These are phyloP conservation scores for Phalacrocorax pelagicus DNA, from an alignment of 2,113 vertebrate genomes.

Conservation along the genomic window DNA sequence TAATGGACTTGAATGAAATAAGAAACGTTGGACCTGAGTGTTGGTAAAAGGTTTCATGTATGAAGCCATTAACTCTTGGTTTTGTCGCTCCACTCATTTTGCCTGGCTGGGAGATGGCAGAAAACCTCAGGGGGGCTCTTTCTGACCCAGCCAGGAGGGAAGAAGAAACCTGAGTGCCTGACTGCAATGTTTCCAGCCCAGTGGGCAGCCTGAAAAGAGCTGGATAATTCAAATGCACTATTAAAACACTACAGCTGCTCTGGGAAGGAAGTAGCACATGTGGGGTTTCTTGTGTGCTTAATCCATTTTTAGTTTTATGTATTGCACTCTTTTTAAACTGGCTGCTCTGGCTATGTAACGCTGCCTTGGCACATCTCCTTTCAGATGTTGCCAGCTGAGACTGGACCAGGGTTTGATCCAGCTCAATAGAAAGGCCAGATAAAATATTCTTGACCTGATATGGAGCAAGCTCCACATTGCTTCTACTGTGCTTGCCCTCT, in stretches of 20 bases:
- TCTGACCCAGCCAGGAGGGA: neutral
- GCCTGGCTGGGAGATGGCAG: neutral
- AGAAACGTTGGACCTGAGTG: neutral
- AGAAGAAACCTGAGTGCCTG: neutral
- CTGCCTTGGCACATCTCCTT: neutral
- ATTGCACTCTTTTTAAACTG: neutral
- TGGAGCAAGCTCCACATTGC: neutral
- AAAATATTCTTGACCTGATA: neutral
- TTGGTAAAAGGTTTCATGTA: neutral
- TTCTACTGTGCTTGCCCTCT: neutral
- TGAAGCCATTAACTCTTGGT: neutral
- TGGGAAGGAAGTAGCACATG: neutral
- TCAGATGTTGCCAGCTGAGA: neutral
- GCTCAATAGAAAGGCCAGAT: neutral
- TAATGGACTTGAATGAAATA: constrained; percentile 21
- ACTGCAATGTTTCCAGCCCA: neutral
- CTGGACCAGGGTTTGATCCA: neutral
- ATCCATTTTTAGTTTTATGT: neutral
- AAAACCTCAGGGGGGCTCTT: neutral
- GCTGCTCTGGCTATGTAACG: rapidly evolving
- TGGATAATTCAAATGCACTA: neutral
- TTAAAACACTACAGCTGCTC: neutral
- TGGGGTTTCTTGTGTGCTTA: neutral
- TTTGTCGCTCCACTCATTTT: neutral
- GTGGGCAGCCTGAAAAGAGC: neutral